Base-by-base conservation (phyloP, 2,888 invertebrate genomes). In the Lithophane semibrunnea region DNA sequence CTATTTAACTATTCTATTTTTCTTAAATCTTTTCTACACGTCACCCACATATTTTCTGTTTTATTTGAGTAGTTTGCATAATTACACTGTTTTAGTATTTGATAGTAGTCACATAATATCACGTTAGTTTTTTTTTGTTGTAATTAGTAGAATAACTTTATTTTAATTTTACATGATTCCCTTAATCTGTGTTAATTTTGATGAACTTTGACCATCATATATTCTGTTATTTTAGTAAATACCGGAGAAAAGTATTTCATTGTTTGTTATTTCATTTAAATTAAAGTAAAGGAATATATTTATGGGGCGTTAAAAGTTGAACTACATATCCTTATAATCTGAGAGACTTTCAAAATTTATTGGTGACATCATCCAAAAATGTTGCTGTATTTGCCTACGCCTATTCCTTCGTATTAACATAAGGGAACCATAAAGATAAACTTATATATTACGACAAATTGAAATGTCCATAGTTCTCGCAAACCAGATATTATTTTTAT, bases 391-490 rank as follows among this genome's bases (percentile, higher is more conserved):
- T 29, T 1, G 29, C 29, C 29, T 29, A 29, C 29, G 29, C 29
- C 29, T 29, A 29, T 29, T 29, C 29, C 60, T 75, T 56, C 37
- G 60, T n/a, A 86, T 85, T 84, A 78, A 56, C 84, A 87, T 82
- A 79, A 24, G 42, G 69, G 79, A 70, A 63, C 70, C 67, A 80
- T 84, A 75, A 82, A 79, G 66, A 72, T 71, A 70, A 73, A 73
- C 61, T 69, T 73, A 77, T 24, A 73, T 76, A 71, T 71, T 66
- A 64, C 42, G 56, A 72, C 67, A 64, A 72, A 78, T 69, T 74
- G 54, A 52, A 65, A 71, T 49, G 21, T 52, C 29, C 24, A 44
- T 44, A 44, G 37, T 24, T 60, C n/a, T 47, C 10, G 13, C 52
- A 13, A 2, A 54, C 12, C 5, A 68, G 68, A 58, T n/a, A 58